Percentiles rank a stretch among this genome's conserved stretches.
phyloP scores from a whole-genome alignment of 2,797 vertebrate species.

The Vultur gryphus region DNA sequence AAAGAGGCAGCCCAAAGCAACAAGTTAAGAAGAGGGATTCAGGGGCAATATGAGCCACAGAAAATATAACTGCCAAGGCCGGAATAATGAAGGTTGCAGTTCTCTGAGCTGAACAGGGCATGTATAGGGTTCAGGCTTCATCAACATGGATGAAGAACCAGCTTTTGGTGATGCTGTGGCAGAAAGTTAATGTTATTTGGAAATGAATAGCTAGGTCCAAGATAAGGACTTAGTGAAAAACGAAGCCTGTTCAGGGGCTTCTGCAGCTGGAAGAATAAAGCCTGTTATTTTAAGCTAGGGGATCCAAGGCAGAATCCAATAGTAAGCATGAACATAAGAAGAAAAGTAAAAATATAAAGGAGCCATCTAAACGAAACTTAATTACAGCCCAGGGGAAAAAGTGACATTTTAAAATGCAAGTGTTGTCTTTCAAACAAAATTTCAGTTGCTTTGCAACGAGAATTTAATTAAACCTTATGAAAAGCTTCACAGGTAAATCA shows the following conservation, averaged over 20 bases:
- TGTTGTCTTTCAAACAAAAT: not conserved
- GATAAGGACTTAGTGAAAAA: not conserved
- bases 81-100: not conserved
- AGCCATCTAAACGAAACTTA: not conserved
- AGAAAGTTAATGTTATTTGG: not conserved
- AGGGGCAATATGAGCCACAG: not conserved
- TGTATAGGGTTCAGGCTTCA: not conserved
- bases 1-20: not conserved
- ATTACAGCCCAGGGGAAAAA: not conserved
- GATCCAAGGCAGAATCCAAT: not conserved
- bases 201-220: not conserved
- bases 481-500: not conserved
- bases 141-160: not conserved
- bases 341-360: not conserved
- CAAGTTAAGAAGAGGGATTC: not conserved
- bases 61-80: not conserved
- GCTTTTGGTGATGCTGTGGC: not conserved
- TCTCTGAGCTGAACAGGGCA: not conserved
- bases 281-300: not conserved
- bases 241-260: not conserved
- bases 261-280: not conserved
- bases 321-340: not conserved
- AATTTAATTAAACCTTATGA: slow-evolving; percentile 5
- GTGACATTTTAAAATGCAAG: not conserved
- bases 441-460: not conserved